phyloP scores from a whole-genome alignment of 2,888 invertebrate genomes.

The Stenurella melanura region DNA sequence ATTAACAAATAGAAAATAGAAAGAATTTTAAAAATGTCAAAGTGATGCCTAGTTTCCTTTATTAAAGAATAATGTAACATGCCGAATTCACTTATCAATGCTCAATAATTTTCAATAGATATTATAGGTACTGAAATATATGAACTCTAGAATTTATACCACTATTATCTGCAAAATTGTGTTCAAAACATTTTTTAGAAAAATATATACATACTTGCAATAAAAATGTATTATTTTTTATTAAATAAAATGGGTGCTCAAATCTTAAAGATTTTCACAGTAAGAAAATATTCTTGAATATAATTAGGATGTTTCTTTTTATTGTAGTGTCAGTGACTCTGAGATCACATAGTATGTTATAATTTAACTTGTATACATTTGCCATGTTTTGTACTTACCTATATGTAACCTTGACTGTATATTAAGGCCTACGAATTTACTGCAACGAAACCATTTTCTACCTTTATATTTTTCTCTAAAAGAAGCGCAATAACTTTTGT shows the following conservation, averaged over 20 bases:
- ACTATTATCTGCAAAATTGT: too few species aligned
- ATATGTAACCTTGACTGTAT: conserved; percentile 30
- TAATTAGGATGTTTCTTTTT: background rate
- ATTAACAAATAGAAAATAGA: too few species aligned
- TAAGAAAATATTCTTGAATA: background rate
- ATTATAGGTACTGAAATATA: too few species aligned
- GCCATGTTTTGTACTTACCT: background rate
- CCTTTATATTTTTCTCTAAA: conserved; percentile 37
- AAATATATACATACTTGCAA: background rate
- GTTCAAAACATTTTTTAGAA: too few species aligned
- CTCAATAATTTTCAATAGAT: too few species aligned
- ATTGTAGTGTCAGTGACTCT: background rate
- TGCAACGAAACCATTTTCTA: conserved; percentile 49
- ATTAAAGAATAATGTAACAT: too few species aligned
- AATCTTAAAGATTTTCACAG: background rate
- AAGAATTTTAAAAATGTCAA: too few species aligned
- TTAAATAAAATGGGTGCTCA: background rate
- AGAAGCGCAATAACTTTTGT: conserved; percentile 35
- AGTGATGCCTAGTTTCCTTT: too few species aligned
- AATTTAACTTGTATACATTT: background rate
- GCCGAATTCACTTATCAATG: too few species aligned
- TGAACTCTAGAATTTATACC: too few species aligned
- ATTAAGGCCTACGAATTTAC: conserved; percentile 40
- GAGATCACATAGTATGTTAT: background rate
- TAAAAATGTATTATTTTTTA: background rate